Evolutionary conservation across 2,113 vertebrate genomes (phyloP).

Genomic region (Climacteris rufus): DNA sequence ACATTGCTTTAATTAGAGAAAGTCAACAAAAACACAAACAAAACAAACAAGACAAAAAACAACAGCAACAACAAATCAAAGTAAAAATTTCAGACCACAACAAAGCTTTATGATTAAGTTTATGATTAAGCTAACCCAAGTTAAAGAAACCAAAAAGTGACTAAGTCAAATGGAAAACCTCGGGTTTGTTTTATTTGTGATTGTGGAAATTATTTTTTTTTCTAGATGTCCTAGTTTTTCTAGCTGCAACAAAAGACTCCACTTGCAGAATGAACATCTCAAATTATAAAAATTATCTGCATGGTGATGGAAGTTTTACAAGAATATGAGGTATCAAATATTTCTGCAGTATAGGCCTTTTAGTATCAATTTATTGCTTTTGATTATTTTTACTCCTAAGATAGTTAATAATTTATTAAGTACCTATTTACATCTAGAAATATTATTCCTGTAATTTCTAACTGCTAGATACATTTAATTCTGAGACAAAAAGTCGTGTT

Average conservation of each 20-base stretch:
- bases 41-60: not conserved
- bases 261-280: not conserved
- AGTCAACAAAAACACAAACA: not conserved
- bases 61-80: not conserved
- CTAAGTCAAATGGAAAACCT: not conserved
- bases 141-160: not conserved
- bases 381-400: constrained; percentile 15
- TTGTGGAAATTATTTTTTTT: not conserved
- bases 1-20: not conserved
- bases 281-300: not conserved
- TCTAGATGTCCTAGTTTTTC: not conserved
- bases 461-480: constrained; percentile 31
- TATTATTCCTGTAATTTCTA: not conserved
- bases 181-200: not conserved
- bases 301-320: not conserved
- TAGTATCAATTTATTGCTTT: not conserved
- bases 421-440: not conserved
- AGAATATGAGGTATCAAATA: not conserved
- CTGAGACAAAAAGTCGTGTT: constrained; percentile 3
- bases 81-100: not conserved
- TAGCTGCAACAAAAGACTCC: not conserved
- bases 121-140: not conserved
- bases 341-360: not conserved
- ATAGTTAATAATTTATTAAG: constrained; percentile 13
- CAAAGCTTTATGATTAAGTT: not conserved